Evolutionary conservation across 2,888 invertebrate genomes (phyloP).

Genomic region (Teleogryllus oceanicus): DNA sequence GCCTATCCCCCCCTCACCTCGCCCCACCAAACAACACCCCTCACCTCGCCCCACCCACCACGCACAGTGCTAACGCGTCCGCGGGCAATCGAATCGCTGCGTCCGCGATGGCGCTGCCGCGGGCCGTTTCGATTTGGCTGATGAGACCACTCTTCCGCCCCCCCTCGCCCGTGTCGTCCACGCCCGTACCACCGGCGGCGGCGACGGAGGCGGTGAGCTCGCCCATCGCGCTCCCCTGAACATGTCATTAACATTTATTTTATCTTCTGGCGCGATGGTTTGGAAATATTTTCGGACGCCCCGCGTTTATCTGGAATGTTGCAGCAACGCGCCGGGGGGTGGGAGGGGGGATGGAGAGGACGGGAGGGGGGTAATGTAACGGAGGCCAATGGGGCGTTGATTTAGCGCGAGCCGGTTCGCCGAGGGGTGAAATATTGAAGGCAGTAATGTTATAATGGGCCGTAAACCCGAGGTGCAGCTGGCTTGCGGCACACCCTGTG

Average conservation of each 20-base stretch:
- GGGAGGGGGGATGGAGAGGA: too few relatives aligned
- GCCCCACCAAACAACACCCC: too few relatives aligned
- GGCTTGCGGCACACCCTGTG: slow-evolving; percentile 1
- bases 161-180: too few relatives aligned
- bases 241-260: background rate
- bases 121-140: too few relatives aligned
- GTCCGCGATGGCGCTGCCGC: too few relatives aligned
- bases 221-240: background rate
- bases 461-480: slow-evolving; percentile 1
- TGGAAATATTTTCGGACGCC: background rate
- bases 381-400: background rate
- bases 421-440: slow-evolving; percentile 8
- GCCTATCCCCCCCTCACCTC: too few relatives aligned
- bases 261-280: background rate
- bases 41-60: too few relatives aligned
- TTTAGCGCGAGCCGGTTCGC: background rate
- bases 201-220: too few relatives aligned
- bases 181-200: too few relatives aligned
- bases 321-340: background rate
- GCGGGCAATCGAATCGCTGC: too few relatives aligned
- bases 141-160: too few relatives aligned
- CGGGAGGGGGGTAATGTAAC: background rate
- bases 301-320: slow-evolving; percentile 10
- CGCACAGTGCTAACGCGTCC: too few relatives aligned
- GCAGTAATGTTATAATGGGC: slow-evolving; percentile 18